Evolutionary conservation across 2,113 vertebrate species (phyloP), one percentile per base, ranked within the genome.

Genomic region (Sarotherodon lohbergeri): DNA sequence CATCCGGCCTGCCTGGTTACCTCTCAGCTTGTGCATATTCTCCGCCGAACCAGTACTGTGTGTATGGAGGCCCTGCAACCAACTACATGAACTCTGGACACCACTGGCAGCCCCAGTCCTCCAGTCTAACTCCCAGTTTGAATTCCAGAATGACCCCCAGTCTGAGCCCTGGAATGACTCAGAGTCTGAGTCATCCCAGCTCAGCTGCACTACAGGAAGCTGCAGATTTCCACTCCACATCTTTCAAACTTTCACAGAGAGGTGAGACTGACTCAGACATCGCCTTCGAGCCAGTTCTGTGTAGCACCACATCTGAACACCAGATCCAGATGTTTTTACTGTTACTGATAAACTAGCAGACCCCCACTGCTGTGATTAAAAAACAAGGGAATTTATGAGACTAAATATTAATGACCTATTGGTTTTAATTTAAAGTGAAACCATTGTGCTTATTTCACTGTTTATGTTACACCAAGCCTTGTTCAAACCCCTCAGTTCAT

Each of bases 11-110:
- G 19, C 59, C 97, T 4, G 91, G 96, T 89, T 98, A 98, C 90
- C 96, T 98, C 32, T 97, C 97, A 13, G 96, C 97, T 63, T 98
- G 97, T 68, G 96, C 97, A 1, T 98, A 97, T 85, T 97, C 98
- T 2, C 87, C 97, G 4, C 95, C 97, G 63, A 96, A 95, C 94
- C 97, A 98, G 83, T 97, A 97, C 63, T 89, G 97, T 1, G 94
- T 98, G 46, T 98, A 98, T 82, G 95, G 96, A 1, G 83, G 32
- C 11, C 95, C 97, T 0, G 92, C 96, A 5, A 94, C 96, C 5
- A 93, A 93, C 88, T 98, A 97, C 93, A 93, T 97, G 16, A 85
- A 92, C 24, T 73, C 97, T 0, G 97, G 97, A 0, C 97, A 96
- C 2, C 97, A 95, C 10, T 98, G 97, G 97, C 97, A 97, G 50